These are phyloP conservation scores for Ceratina australensis DNA, from an alignment of 1,140 invertebrate genomes.

Conservation along the genomic window DNA sequence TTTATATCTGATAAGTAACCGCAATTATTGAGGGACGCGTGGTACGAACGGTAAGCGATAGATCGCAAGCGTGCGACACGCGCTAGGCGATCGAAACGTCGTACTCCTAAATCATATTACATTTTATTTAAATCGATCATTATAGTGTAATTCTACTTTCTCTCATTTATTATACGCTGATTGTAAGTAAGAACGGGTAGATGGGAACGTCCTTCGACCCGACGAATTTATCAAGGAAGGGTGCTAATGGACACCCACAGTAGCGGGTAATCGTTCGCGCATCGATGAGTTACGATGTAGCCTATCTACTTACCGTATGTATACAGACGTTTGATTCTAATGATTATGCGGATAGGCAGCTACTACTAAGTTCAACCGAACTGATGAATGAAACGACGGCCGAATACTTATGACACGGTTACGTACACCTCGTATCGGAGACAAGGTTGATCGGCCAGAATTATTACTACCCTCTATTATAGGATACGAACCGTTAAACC, in stretches of 20 bases:
- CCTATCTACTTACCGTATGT: not conserved
- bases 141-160: too few species aligned
- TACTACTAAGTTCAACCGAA: conserved; percentile 23
- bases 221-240: conserved; percentile 26
- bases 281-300: conserved; percentile 25
- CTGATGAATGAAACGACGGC: conserved; percentile 43
- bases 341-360: too few species aligned
- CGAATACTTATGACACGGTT: conserved; percentile 13
- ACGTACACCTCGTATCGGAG: conserved; percentile 19
- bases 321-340: not conserved
- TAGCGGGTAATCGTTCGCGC: conserved; percentile 32
- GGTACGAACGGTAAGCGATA: too few species aligned
- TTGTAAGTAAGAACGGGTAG: not conserved
- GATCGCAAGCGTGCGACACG: too few species aligned
- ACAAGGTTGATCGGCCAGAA: conserved; percentile 50
- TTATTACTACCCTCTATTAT: conserved; percentile 19
- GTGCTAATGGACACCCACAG: conserved; percentile 31
- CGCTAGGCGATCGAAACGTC: too few species aligned
- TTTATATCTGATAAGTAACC: too few species aligned
- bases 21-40: too few species aligned
- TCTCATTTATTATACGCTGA: too few species aligned
- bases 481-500: conserved; percentile 34
- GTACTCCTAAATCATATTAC: too few species aligned
- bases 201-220: not conserved
- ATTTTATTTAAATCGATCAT: too few species aligned